phyloP scores from a whole-genome alignment of 2,888 invertebrate genomes.

The Tenthredo distinguenda region DNA sequence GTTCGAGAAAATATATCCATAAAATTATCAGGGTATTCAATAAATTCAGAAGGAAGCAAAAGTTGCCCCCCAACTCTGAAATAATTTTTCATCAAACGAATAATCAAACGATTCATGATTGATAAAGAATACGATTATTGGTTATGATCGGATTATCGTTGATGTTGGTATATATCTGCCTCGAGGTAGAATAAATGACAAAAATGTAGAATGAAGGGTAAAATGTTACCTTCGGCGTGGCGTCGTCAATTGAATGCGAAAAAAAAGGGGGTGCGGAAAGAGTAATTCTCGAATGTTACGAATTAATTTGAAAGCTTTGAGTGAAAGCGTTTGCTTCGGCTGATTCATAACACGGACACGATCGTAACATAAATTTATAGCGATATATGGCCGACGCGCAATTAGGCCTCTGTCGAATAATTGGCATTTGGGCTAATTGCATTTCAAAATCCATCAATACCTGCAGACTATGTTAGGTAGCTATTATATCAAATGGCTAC shows the following conservation, averaged over 20 bases:
- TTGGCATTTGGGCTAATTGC: constrained; percentile 45
- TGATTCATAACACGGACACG: constrained; percentile 70
- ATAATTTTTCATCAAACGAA: neutral
- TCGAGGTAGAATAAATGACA: neutral
- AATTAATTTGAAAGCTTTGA: constrained; percentile 22
- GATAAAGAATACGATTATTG: neutral
- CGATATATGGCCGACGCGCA: constrained; percentile 69
- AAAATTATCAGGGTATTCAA: neutral
- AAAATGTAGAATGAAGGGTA: neutral
- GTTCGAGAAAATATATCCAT: neutral
- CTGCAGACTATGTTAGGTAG: neutral
- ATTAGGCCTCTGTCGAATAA: constrained; percentile 67
- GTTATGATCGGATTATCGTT: neutral
- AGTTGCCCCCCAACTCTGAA: neutral
- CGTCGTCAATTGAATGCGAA: constrained; percentile 22
- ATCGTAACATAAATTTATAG: constrained; percentile 71
- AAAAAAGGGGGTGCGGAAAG: neutral
- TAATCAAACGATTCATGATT: neutral
- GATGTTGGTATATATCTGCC: neutral
- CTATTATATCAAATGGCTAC: constrained; percentile 7
- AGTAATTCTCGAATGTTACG: constrained; percentile 2
- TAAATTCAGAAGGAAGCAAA: neutral
- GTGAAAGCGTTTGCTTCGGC: constrained; percentile 33
- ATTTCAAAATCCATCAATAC: constrained; percentile 41
- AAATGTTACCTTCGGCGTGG: neutral